A percentile compares a stretch with the other conserved stretches of the same genome.
phyloP scores from a whole-genome alignment of 2,888 invertebrate genomes.

The Aleiodes testaceus region DNA sequence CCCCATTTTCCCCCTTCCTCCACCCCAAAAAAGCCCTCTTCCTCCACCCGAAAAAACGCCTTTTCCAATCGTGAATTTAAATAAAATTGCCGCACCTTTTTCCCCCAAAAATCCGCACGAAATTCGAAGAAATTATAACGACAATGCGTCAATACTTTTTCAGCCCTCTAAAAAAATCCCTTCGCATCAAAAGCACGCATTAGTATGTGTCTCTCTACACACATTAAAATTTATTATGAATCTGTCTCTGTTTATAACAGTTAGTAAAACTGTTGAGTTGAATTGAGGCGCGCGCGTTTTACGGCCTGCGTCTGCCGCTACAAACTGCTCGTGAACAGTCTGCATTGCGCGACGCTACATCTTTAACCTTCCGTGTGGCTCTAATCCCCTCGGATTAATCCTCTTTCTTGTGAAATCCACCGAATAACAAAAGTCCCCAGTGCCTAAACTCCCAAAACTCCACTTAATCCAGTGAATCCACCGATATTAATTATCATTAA shows the following conservation, averaged over 20 bases:
- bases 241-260: conserved; percentile 24
- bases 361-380: conserved; percentile 49
- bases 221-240: conserved; percentile 1
- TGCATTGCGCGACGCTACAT: conserved; percentile 50
- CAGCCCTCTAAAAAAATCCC: conserved; percentile 8
- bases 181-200: not conserved
- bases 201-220: conserved; percentile 7
- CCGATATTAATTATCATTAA: too few species aligned
- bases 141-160: conserved; percentile 1
- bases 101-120: not conserved
- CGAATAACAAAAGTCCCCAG: too few species aligned
- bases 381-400: conserved; percentile 3
- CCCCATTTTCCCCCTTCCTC: too few species aligned
- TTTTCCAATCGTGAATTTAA: too few species aligned
- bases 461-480: too few species aligned
- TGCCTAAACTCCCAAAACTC: too few species aligned
- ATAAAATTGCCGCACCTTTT: too few species aligned
- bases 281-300: conserved; percentile 31
- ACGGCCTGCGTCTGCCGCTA: conserved; percentile 50
- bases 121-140: not conserved
- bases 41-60: too few species aligned
- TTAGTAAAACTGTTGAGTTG: conserved; percentile 2
- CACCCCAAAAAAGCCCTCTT: too few species aligned
- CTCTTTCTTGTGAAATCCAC: conserved; percentile 24
- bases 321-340: conserved; percentile 47